A percentile compares a stretch with the other conserved stretches of the same genome.
Conservation (phyloP, 2,113 vertebrate genomes). For the Hiodon tergisus region DNA sequence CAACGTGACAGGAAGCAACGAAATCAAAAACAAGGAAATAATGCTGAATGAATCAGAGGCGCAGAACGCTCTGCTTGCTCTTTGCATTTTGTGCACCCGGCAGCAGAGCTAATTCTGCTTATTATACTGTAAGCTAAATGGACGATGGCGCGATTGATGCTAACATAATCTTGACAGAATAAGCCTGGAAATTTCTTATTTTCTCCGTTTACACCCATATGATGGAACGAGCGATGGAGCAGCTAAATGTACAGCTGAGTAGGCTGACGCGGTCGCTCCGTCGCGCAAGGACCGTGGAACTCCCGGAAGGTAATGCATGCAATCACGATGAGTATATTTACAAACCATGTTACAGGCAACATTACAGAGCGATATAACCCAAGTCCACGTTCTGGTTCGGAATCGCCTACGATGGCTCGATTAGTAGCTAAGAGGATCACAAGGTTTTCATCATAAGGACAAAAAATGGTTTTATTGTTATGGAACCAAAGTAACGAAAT, state of each 20-base stretch:
- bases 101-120: background rate
- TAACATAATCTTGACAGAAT: background rate
- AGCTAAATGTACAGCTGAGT: constrained; percentile 77
- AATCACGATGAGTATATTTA: background rate
- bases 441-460: too few species aligned
- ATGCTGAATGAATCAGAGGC: constrained; percentile 30
- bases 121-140: constrained; percentile 35
- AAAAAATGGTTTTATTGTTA: too few species aligned
- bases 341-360: too few species aligned
- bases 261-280: constrained; percentile 89
- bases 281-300: constrained; percentile 91
- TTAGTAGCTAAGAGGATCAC: too few species aligned
- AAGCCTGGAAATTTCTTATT: constrained; percentile 22
- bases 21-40: constrained; percentile 30
- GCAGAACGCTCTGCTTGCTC: background rate
- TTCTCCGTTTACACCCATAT: constrained; percentile 53
- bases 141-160: constrained; percentile 26
- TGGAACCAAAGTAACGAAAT: too few species aligned
- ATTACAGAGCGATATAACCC: too few species aligned
- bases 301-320: constrained; percentile 76
- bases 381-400: too few species aligned
- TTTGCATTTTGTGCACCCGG: background rate
- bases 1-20: constrained; percentile 43
- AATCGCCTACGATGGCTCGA: too few species aligned
- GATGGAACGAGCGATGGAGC: constrained; percentile 99